Conservation (phyloP, 2,888 invertebrate genomes). For the Acleris literana region DNA sequence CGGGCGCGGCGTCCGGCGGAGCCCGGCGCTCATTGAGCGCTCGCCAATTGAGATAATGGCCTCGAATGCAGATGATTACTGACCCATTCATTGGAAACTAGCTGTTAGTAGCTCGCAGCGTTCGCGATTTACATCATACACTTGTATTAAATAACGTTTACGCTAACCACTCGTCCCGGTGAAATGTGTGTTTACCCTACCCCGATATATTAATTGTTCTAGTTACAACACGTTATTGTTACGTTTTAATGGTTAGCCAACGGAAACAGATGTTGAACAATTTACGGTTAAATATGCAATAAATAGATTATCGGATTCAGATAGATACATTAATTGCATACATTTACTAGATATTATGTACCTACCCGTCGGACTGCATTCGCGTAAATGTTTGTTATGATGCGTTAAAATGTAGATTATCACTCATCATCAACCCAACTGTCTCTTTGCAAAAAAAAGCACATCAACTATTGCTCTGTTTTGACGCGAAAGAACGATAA, state of each 20-base stretch:
- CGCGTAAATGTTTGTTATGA: no score
- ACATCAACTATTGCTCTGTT: no score
- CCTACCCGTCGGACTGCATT: not conserved
- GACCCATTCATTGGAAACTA: conserved; percentile 78
- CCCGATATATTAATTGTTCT: conserved; percentile 46
- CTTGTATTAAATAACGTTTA: conserved; percentile 65
- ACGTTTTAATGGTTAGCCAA: conserved; percentile 39
- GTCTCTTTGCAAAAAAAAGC: no score
- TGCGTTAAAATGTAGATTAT: no score
- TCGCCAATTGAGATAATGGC: conserved; percentile 82
- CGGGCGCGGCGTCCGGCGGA: conserved; percentile 77
- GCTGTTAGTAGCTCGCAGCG: conserved; percentile 59
- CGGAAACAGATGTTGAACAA: conserved; percentile 34
- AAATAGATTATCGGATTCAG: conserved; percentile 18
- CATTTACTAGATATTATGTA: not conserved
- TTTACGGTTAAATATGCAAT: conserved; percentile 22
- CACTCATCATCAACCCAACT: no score
- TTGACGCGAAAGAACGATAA: no score
- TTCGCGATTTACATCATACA: conserved; percentile 61
- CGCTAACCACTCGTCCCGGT: conserved; percentile 58
- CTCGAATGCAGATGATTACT: conserved; percentile 81
- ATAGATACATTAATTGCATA: conserved; percentile 10
- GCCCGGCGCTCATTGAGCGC: conserved; percentile 68
- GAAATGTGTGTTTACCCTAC: conserved; percentile 55
- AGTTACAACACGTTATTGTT: conserved; percentile 40